These are phyloP conservation scores for Pogonocherus hispidulus DNA, from an alignment of 2,888 invertebrate species.

Conservation along the genomic window DNA sequence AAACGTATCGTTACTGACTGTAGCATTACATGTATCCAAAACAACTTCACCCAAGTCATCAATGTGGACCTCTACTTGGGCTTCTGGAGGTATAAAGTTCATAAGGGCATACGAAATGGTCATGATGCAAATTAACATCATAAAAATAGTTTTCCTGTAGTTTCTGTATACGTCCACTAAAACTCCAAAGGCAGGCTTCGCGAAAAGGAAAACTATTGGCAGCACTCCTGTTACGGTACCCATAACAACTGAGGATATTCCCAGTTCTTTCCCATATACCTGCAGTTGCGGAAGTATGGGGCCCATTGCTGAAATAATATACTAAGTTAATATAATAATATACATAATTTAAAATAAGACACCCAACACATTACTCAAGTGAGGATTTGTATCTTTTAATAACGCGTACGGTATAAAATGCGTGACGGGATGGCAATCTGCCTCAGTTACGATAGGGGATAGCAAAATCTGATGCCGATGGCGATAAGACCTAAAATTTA, in stretches of 20 bases:
- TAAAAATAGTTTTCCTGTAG: slow-evolving; percentile 80
- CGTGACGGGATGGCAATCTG: no score
- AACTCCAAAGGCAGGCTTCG: slow-evolving; percentile 84
- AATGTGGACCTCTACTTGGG: slow-evolving; percentile 50
- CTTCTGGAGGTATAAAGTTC: slow-evolving; percentile 74
- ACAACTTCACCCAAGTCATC: slow-evolving; percentile 49
- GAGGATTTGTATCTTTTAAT: no score
- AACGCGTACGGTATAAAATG: no score
- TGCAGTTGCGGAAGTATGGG: slow-evolving; percentile 84
- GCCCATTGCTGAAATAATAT: slow-evolving; percentile 80
- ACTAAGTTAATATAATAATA: no score
- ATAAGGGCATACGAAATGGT: slow-evolving; percentile 78
- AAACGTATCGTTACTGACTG: slow-evolving; percentile 60
- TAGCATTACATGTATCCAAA: slow-evolving; percentile 64
- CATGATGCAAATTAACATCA: slow-evolving; percentile 76
- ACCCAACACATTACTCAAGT: no score
- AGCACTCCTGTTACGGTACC: slow-evolving; percentile 82
- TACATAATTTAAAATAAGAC: no score
- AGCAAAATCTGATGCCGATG: no score
- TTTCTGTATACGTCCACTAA: slow-evolving; percentile 81
- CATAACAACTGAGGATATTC: slow-evolving; percentile 82
- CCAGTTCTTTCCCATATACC: slow-evolving; percentile 84
- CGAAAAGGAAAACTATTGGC: slow-evolving; percentile 82
- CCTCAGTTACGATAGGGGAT: no score
- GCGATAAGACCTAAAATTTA: no score